Conservation (phyloP, 2,113 vertebrate genomes). For the Labrus mixtus region DNA sequence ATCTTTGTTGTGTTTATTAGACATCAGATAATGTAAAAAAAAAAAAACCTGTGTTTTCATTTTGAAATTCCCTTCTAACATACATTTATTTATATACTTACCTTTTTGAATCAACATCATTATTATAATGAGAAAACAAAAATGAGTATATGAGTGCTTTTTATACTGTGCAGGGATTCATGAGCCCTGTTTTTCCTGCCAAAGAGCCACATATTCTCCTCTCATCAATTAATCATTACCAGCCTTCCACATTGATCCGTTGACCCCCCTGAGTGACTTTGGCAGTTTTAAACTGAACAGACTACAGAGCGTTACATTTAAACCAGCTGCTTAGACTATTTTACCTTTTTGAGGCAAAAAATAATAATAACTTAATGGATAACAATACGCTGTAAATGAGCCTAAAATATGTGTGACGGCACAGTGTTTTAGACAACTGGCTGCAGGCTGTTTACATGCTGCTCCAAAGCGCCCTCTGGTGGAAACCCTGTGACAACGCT, state of each 20-base stretch:
- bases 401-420: constrained; percentile 22
- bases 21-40: no score
- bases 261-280: background rate
- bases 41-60: no score
- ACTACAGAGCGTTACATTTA: background rate
- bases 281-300: background rate
- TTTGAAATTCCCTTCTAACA: no score
- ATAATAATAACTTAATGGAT: no score
- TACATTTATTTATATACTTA: no score
- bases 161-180: no score
- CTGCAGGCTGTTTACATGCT: constrained; percentile 8
- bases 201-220: background rate
- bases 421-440: constrained; percentile 24
- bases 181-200: background rate
- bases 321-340: background rate
- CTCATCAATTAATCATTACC: constrained; percentile 2
- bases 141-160: no score
- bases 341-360: no score
- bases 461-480: constrained; percentile 66
- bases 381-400: background rate
- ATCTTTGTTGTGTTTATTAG: no score
- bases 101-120: no score
- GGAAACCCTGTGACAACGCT: constrained; percentile 35
- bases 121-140: no score
- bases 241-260: background rate